Percentiles rank a stretch among this genome's conserved stretches.
phyloP scores from a whole-genome alignment of 2,888 invertebrate species.

The Leptopilina drosophilae region DNA sequence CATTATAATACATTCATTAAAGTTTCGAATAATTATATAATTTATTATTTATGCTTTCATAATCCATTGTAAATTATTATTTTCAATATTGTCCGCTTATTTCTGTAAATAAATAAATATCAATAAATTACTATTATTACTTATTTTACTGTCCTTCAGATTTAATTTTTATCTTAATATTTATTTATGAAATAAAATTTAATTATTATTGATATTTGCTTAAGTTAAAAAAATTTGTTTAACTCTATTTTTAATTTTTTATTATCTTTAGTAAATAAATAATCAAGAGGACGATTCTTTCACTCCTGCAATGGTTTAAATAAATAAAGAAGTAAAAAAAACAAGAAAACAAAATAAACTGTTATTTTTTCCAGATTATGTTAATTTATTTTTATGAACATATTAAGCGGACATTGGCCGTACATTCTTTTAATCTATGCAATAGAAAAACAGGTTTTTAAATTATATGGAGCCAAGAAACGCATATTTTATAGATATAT shows the following conservation, averaged over 20 bases:
- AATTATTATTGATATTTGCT: too few species aligned
- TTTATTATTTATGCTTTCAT: too few species aligned
- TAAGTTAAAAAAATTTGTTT: background rate
- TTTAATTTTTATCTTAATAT: too few species aligned
- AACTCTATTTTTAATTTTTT: too few species aligned
- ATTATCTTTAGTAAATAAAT: background rate
- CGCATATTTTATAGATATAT: background rate
- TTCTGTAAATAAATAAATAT: too few species aligned
- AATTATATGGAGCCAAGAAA: background rate
- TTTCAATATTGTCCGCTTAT: background rate
- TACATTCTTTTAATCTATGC: background rate
- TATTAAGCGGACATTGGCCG: slow-evolving; percentile 5
- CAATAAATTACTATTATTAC: too few species aligned
- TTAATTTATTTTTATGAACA: slow-evolving; percentile 1
- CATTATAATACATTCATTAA: background rate
- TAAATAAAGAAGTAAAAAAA: background rate
- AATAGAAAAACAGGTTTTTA: background rate
- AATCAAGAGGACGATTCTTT: background rate
- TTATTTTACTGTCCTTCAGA: too few species aligned
- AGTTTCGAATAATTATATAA: background rate
- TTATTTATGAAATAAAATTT: too few species aligned
- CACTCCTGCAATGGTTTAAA: background rate
- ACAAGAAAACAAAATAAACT: too few species aligned
- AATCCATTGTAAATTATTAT: background rate
- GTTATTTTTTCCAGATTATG: background rate